phyloP scores from a whole-genome alignment of 2,797 vertebrate genomes.

The Ceryle rudis region DNA sequence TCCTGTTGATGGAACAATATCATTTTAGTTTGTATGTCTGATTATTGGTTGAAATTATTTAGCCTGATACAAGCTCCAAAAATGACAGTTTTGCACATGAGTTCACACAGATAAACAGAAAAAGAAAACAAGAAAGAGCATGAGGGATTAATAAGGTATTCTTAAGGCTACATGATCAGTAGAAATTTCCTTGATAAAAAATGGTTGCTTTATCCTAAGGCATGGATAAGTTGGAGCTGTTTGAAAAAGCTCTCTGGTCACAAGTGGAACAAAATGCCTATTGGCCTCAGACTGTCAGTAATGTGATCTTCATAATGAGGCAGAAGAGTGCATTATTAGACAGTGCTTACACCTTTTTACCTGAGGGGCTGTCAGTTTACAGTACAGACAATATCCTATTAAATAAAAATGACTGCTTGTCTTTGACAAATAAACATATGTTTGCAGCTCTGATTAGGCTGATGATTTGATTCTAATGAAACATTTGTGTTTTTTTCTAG shows the following conservation, averaged over 20 bases:
- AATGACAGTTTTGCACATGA: neutral
- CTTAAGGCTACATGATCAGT: neutral
- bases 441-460: neutral
- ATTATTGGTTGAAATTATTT: slow-evolving; percentile 22
- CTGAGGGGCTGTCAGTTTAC: neutral
- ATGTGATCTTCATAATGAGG: slow-evolving; percentile 40
- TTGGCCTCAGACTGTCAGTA: neutral
- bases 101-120: neutral
- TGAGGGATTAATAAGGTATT: neutral
- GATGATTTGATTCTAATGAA: neutral
- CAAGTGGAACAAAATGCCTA: neutral
- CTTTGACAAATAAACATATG: neutral
- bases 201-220: neutral
- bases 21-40: neutral
- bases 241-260: neutral
- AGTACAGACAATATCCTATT: neutral
- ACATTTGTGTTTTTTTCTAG: neutral
- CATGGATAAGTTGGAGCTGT: neutral
- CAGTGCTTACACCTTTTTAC: slow-evolving; percentile 20
- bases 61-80: neutral
- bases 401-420: neutral
- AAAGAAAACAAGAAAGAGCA: neutral
- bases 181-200: neutral
- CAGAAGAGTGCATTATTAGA: slow-evolving; percentile 24
- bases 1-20: neutral